Evolutionary conservation across 2,888 invertebrate species (phyloP).

Genomic region (Agrochola circellaris): DNA sequence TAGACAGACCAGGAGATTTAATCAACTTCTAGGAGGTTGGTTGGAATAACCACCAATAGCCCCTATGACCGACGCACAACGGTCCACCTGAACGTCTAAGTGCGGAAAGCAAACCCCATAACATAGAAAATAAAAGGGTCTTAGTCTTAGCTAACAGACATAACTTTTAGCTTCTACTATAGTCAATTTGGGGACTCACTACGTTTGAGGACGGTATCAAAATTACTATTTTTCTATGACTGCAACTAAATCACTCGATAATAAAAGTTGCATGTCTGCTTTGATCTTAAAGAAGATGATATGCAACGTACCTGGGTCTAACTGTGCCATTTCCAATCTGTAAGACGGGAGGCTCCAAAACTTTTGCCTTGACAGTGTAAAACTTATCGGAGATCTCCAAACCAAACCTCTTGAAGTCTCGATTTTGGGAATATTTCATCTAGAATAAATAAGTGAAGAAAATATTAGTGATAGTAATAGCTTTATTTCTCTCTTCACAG

Average conservation of each 20-base stretch:
- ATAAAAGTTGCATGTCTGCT: not conserved
- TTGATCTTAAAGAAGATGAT: not conserved
- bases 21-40: too few relatives aligned
- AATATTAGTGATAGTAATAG: not conserved
- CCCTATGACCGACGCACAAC: too few relatives aligned
- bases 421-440: conserved; percentile 85
- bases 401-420: conserved; percentile 94
- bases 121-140: not conserved
- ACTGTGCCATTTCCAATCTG: conserved; percentile 89
- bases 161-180: not conserved
- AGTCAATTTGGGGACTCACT: not conserved
- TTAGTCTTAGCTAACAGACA: not conserved
- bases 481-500: too few relatives aligned
- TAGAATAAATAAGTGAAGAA: conserved; percentile 62
- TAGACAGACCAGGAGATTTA: too few relatives aligned
- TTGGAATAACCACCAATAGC: too few relatives aligned
- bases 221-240: not conserved
- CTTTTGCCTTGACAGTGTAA: conserved; percentile 94
- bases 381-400: conserved; percentile 94
- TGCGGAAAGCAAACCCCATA: too few relatives aligned
- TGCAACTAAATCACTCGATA: too few relatives aligned
- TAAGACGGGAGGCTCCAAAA: conserved; percentile 94
- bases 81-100: too few relatives aligned
- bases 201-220: not conserved
- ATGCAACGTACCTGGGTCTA: conserved; percentile 75